Conservation (phyloP, 2,888 invertebrate species). For the Sesamia inferens region DNA sequence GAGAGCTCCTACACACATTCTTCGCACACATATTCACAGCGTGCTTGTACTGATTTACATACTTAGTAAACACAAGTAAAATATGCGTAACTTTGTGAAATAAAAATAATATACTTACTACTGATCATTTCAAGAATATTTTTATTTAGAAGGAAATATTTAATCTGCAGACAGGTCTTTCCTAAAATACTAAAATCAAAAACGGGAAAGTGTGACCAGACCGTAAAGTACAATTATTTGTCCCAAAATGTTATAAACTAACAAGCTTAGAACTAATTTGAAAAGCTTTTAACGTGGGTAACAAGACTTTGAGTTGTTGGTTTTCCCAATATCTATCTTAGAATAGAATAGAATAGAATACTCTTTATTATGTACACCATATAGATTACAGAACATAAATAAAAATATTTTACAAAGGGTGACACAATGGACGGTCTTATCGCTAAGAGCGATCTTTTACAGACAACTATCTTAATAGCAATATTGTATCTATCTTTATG, state of each 20-base stretch:
- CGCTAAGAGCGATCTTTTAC: too few species aligned
- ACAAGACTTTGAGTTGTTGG: neutral
- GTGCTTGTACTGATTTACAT: neutral
- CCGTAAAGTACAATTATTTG: slow-evolving; percentile 17
- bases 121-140: neutral
- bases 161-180: slow-evolving; percentile 9
- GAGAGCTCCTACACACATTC: neutral
- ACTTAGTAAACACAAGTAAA: neutral
- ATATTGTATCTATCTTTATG: neutral
- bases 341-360: too few species aligned
- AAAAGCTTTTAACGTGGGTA: slow-evolving; percentile 7
- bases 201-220: slow-evolving; percentile 17
- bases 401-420: too few species aligned
- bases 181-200: slow-evolving; percentile 32
- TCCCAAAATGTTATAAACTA: slow-evolving; percentile 7
- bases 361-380: too few species aligned
- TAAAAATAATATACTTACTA: neutral
- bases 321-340: neutral
- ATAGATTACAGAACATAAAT: too few species aligned
- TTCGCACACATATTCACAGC: neutral
- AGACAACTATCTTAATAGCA: neutral
- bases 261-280: slow-evolving; percentile 12
- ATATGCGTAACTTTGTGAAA: neutral
- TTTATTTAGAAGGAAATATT: neutral
- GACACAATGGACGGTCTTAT: too few species aligned